Conservation (phyloP, 2,888 invertebrate genomes). For the Drosophila subquinaria region DNA sequence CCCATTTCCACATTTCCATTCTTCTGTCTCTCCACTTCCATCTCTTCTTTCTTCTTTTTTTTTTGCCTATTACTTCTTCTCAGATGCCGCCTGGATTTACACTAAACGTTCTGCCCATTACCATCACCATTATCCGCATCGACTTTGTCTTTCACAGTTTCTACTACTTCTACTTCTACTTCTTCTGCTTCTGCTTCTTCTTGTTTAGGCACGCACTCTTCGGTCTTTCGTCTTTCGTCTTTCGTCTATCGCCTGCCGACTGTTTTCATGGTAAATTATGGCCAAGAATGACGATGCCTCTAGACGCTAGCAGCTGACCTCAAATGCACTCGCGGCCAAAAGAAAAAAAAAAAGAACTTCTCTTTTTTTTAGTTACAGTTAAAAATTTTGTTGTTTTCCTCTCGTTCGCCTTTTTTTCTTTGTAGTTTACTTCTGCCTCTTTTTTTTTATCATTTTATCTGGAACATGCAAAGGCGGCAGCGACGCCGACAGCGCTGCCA, state of each 20-base stretch:
- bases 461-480: constrained; percentile 63
- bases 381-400: constrained; percentile 34
- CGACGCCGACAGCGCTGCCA: constrained; percentile 19
- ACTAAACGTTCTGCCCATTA: constrained; percentile 57
- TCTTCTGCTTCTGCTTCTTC: constrained; percentile 7
- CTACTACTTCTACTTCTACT: constrained; percentile 7
- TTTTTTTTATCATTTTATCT: constrained; percentile 65
- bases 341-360: constrained; percentile 17
- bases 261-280: constrained; percentile 68
- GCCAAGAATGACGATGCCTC: constrained; percentile 50
- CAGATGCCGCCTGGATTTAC: constrained; percentile 32
- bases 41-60: background rate
- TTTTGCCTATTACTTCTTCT: constrained; percentile 11
- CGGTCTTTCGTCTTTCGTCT: constrained; percentile 6
- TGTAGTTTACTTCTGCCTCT: constrained; percentile 16
- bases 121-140: constrained; percentile 51
- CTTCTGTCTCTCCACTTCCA: constrained; percentile 11
- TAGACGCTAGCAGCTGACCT: constrained; percentile 48
- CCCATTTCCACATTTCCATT: no score
- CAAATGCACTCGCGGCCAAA: constrained; percentile 57
- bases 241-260: constrained; percentile 14
- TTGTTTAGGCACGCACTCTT: constrained; percentile 56
- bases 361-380: constrained; percentile 48
- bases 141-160: constrained; percentile 24
- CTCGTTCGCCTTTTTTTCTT: constrained; percentile 31